Evolutionary conservation across 1,140 invertebrate species (phyloP), one percentile per base, ranked within the genome.

Genomic region (Metopolophium dirhodum): DNA sequence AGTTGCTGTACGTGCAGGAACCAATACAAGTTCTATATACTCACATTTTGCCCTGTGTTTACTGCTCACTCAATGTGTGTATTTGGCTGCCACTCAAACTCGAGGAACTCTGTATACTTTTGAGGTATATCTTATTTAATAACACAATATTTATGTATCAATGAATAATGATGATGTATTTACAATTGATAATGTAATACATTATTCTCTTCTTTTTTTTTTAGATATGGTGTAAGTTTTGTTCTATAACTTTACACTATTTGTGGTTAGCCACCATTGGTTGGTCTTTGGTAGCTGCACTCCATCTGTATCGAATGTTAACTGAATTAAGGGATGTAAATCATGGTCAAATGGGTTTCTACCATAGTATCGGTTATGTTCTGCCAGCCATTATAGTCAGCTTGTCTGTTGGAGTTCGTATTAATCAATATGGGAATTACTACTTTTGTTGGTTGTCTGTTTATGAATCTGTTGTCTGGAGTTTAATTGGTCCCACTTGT

Each of bases 251-350:
- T 37, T 96, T 99, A 85, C 99, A 99, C 95, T 99, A 99, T 95
- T 97, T 98, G 94, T 99, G 98, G 97, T 95, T 99, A 94, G 97
- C 97, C 35, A 97, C 97, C 0, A 98, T 99, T 94, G 97, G 97
- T 2, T 99, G 99, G 99, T 97, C 98, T 91, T 96, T 99, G 94
- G 97, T 99, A 26, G 98, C 99, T 95, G 97, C 98, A 22, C 96
- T 99, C 93, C 99, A 99, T 95, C 95, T 99, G 26, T 98, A 99
- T 95, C 96, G 99, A 86, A 99, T 99, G 97, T 95, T 99, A 82
- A 99, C 98, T 2, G 99, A 99, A 95, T 97, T 99, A 96, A 96
- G 98, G 22, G 98, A 99, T 95, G 98, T 99, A 30, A 99, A 99
- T 96, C 98, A 99, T 95, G 99, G 98, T 0, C 97, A 97, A 61